Evolutionary conservation across 2,113 vertebrate genomes (phyloP).

Genomic region (Struthidea cinerea): DNA sequence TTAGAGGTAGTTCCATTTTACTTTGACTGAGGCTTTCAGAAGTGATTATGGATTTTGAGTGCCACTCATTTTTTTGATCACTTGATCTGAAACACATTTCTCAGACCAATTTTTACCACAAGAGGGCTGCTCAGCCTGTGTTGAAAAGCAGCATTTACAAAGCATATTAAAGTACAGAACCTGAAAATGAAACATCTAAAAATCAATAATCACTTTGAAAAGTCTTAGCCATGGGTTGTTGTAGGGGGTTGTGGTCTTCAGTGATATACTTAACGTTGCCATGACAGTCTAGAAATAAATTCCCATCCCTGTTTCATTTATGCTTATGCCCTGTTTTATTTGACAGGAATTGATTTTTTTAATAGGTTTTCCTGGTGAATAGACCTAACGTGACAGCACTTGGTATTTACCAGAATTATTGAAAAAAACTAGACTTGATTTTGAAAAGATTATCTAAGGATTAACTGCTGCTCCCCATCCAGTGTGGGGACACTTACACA

Average conservation of each 20-base stretch:
- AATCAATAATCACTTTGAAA: neutral
- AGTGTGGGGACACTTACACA: neutral
- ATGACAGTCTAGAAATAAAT: neutral
- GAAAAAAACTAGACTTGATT: neutral
- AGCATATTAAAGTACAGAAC: neutral
- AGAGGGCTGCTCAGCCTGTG: neutral
- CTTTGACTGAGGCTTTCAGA: neutral
- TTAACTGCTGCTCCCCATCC: neutral
- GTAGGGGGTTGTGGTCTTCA: neutral
- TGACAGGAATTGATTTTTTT: neutral
- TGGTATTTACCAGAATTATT: neutral
- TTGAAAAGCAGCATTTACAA: neutral
- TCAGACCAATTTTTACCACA: neutral
- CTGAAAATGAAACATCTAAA: neutral
- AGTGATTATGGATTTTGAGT: neutral
- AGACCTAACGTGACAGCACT: neutral
- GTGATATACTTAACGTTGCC: neutral
- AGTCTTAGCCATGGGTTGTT: neutral
- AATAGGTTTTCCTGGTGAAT: neutral
- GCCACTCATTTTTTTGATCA: neutral
- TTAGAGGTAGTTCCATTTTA: neutral
- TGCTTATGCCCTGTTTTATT: neutral
- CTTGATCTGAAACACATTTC: neutral
- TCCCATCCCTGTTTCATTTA: neutral
- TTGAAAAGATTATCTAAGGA: neutral